Evolutionary conservation across 2,113 vertebrate genomes (phyloP).

Genomic region (Chelonoidis abingdonii): DNA sequence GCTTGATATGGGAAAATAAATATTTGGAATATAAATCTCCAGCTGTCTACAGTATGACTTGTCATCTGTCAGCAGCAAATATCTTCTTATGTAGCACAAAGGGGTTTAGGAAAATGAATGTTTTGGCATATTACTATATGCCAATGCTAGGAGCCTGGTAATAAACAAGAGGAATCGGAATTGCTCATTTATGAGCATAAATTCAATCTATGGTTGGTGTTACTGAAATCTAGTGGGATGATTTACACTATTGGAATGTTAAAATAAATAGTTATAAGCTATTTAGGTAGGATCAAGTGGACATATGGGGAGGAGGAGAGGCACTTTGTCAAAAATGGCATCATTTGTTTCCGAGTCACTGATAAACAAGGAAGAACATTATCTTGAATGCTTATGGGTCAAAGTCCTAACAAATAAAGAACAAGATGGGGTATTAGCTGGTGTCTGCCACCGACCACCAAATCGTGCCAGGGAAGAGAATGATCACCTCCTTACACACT

Average conservation of each 20-base stretch:
- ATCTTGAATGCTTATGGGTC: not conserved
- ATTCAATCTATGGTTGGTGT: not conserved
- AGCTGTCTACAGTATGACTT: rapidly evolving
- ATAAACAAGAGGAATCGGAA: not conserved
- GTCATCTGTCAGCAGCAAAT: not conserved
- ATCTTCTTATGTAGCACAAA: rapidly evolving
- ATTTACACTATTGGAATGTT: not conserved
- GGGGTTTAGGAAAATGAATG: not conserved
- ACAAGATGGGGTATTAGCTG: not conserved
- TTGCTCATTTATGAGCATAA: not conserved
- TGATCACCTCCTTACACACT: too few relatives aligned
- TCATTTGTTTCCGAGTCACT: not conserved
- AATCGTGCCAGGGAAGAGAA: not conserved
- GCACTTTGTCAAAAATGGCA: not conserved
- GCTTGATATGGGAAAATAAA: not conserved
- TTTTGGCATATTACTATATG: not conserved
- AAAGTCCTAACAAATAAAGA: not conserved
- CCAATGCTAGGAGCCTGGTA: not conserved
- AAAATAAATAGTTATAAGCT: not conserved
- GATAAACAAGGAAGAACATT: not conserved
- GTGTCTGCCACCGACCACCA: not conserved
- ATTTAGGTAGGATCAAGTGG: not conserved
- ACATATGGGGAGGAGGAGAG: not conserved
- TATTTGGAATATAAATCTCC: rapidly evolving
- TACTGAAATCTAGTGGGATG: not conserved